Evolutionary conservation across 2,113 vertebrate species (phyloP).

Genomic region (Halcyon malimbica): DNA sequence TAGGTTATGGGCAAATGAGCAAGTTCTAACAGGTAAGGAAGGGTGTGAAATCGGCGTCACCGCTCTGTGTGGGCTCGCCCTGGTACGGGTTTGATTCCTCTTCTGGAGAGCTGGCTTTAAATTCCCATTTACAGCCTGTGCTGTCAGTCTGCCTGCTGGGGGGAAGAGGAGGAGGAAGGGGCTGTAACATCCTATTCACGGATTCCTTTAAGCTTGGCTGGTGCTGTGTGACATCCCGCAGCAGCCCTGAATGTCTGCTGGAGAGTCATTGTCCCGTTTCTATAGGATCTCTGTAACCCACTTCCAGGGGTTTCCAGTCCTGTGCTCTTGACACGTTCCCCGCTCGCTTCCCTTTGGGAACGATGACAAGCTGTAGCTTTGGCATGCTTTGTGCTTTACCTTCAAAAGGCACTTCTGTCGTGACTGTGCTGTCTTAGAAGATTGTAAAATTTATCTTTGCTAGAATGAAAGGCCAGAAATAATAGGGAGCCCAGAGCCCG

Average conservation of each 20-base stretch:
- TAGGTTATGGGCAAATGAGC: neutral
- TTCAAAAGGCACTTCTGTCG: neutral
- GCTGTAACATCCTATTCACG: neutral
- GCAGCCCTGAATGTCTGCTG: neutral
- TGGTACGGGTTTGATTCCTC: neutral
- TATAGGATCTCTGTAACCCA: conserved; percentile 26
- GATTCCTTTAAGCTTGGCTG: neutral
- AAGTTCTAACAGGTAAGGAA: neutral
- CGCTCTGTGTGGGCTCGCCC: neutral
- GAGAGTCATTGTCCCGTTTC: conserved; percentile 27
- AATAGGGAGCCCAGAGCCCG: neutral
- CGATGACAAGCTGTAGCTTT: neutral
- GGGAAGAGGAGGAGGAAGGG: neutral
- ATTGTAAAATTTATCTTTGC: neutral
- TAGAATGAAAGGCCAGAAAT: neutral
- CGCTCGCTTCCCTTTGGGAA: neutral
- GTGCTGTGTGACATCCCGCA: neutral
- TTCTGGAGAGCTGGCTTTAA: neutral
- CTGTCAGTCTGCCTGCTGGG: neutral
- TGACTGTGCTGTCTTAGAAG: neutral
- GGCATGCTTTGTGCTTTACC: conserved; percentile 35
- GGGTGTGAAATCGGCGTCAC: neutral
- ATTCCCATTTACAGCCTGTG: neutral
- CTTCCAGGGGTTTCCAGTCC: conserved; percentile 32
- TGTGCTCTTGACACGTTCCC: conserved; percentile 29